phyloP scores from a whole-genome alignment of 2,888 invertebrate species.

The Pammene fasciana region DNA sequence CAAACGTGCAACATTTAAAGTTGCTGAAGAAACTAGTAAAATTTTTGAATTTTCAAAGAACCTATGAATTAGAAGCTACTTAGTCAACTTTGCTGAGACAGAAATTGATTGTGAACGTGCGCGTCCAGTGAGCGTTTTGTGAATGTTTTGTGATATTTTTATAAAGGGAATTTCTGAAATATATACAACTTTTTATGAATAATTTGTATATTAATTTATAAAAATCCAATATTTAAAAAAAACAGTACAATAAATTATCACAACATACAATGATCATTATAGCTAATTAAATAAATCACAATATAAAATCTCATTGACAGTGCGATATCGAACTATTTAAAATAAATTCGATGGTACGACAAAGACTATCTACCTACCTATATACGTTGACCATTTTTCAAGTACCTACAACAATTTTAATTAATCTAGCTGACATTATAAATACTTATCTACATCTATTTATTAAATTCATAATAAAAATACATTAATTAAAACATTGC shows the following conservation, averaged over 20 bases:
- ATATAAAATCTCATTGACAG: slow-evolving; percentile 2
- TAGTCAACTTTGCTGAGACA: background rate
- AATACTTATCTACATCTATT: background rate
- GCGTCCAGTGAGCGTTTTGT: slow-evolving; percentile 21
- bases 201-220: slow-evolving; percentile 13
- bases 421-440: background rate
- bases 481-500: background rate
- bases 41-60: too few species aligned
- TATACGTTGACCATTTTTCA: too few species aligned
- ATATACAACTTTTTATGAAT: slow-evolving; percentile 10
- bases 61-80: too few species aligned
- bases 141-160: slow-evolving; percentile 22
- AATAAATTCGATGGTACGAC: too few species aligned
- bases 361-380: too few species aligned
- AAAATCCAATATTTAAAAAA: slow-evolving; percentile 13
- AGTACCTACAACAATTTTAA: background rate
- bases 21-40: too few species aligned
- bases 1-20: too few species aligned
- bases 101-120: background rate
- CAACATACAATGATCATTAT: slow-evolving; percentile 7
- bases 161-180: slow-evolving; percentile 21
- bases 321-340: background rate
- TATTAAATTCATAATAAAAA: background rate
- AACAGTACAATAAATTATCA: slow-evolving; percentile 20
- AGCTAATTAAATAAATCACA: slow-evolving; percentile 12